Base-by-base conservation (phyloP, 2,113 vertebrate species). In the Solea solea region DNA sequence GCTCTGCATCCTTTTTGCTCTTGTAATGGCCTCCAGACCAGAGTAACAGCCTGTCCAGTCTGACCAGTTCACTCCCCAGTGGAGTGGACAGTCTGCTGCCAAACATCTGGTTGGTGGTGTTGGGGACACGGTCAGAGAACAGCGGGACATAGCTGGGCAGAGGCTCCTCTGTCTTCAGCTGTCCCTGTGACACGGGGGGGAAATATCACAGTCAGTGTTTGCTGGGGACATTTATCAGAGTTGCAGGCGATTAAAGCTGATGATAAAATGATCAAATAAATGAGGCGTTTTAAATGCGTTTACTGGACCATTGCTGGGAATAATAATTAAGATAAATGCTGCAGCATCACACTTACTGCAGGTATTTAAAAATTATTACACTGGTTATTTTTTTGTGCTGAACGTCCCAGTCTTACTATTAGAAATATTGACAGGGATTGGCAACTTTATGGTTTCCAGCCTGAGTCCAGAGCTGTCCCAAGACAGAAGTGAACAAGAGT, bases 41-140 rank as follows among this genome's bases (percentile, higher is more conserved):
- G 13, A 80, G 77, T 15, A 94, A 80, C 72, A 93, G 65, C 57
- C 86, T 92, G 90, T 96, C 95, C 89, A 94, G 89, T 55, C 83
- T 72, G 39, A 90, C 65, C 81, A 96, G 72, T 41, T 90, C 84
- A 64, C 75, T 92, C 8, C 95, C 95, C 72, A 93, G 85, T 0
- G 95, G 85, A 0, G 92, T 95, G 72, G 91, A 89, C 72, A 95
- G 53, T 51, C 93, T 90, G 78, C 93, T 97, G 56, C 94, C 94
- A 39, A 91, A 90, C 2, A 44, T 83, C 67, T 90, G 92, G 87
- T 90, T 95, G 7, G 69, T 80, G 0, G 92, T 95, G 65, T 81
- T 95, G 72, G 95, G 95, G 67, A 94, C 34, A 0, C 76, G 84
- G 13, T 93, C 90, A 0, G 94, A 95, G 74, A 93, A 94, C 71